Evolutionary conservation across 2,797 vertebrate genomes (phyloP), one percentile per base, ranked within the genome.

Genomic region (Benthosema pterotum): DNA sequence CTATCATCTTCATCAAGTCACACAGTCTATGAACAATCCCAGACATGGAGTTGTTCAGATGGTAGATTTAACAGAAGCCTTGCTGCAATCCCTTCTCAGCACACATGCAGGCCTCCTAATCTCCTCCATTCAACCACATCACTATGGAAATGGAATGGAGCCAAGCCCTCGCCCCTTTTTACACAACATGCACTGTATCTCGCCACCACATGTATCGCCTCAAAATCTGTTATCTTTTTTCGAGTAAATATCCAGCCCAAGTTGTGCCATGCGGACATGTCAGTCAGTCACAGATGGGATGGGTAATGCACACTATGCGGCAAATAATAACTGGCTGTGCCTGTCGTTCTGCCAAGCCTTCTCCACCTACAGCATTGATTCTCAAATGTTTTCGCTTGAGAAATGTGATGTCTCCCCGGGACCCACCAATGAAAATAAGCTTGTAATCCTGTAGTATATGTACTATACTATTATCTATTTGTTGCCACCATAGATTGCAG

Each of bases 101-200:
- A 77, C 82, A 56, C 61, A 19, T 32, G 65, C 84, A 83, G 32
- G 85, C 79, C 88, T 87, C 88, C 78, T 72, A 90, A 91, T 92
- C 91, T 84, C 78, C 79, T 86, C 82, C 82, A 87, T 91, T 91
- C 89, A 85, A 79, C 83, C 82, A 60, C 82, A 87, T 93, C 90
- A 87, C 92, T 93, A 93, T 93, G 92, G 92, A 93, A 93, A 93
- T 92, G 84, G 89, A 89, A 80, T 88, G 74, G 73, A 83, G 32
- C 32, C 32, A 38, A 83, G 80, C 57, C 85, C 77, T 90, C 82
- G 83, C 85, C 88, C 86, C 32, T 9, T 9, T 38, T 38, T 38
- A 38, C 32, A 9, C 32, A 2, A 11, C 32, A n/a, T n/a, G n/a
- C n/a, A 38, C 7, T 38, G 32, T 38, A 38, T 7, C 28, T 32